These are phyloP conservation scores for Pollenia angustigena DNA, from an alignment of 2,888 invertebrate genomes.

Conservation along the genomic window DNA sequence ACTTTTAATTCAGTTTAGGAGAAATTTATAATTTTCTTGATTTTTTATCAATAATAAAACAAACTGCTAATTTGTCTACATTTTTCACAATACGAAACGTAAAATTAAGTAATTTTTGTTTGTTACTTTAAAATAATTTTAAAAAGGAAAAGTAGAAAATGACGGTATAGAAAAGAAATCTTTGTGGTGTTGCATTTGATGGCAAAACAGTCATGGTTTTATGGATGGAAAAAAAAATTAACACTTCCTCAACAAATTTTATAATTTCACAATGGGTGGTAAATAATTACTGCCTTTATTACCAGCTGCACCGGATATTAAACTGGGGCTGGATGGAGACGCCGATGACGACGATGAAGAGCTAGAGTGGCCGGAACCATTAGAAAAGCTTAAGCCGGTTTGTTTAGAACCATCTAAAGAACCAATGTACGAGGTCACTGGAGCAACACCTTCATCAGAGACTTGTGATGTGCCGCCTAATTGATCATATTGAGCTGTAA, in stretches of 20 bases:
- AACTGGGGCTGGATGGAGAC: slow-evolving; percentile 10
- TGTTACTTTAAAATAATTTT: slow-evolving; percentile 58
- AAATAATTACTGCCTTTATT: slow-evolving; percentile 76
- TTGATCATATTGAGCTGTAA: slow-evolving; percentile 83
- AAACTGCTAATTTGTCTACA: background rate
- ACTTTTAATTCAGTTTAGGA: slow-evolving; percentile 13
- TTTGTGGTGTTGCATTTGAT: slow-evolving; percentile 64
- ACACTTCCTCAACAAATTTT: slow-evolving; percentile 27
- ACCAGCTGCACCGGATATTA: background rate
- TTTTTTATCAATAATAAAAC: background rate
- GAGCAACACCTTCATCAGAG: slow-evolving; percentile 83
- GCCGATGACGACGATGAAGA: background rate
- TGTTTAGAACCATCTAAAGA: slow-evolving; percentile 76
- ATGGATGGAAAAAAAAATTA: slow-evolving; percentile 19
- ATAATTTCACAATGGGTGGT: slow-evolving; percentile 76
- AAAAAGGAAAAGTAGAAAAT: slow-evolving; percentile 2
- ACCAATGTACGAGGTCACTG: slow-evolving; percentile 82
- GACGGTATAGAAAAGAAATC: slow-evolving; percentile 24
- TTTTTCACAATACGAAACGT: background rate
- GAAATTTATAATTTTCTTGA: slow-evolving; percentile 42
- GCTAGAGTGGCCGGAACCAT: slow-evolving; percentile 1
- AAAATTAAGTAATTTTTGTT: slow-evolving; percentile 34
- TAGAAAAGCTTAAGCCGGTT: slow-evolving; percentile 9
- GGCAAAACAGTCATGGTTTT: background rate
- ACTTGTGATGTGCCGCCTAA: slow-evolving; percentile 82